Conservation (phyloP, 2,888 invertebrate species). For the Syrphus vitripennis region DNA sequence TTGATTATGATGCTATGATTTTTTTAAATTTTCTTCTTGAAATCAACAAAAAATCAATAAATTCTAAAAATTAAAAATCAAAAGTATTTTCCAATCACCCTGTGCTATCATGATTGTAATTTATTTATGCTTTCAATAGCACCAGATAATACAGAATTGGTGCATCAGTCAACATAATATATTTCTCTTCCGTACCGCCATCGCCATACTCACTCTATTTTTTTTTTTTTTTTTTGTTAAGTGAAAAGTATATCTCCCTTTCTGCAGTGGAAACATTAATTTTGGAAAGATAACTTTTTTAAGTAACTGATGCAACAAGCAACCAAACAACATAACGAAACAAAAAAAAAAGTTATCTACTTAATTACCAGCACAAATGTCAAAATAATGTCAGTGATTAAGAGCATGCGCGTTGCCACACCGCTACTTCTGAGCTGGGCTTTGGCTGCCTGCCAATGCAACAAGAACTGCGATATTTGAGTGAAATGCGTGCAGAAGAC, state of each 20-base stretch:
- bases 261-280: slow-evolving; percentile 44
- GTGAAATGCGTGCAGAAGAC: slow-evolving; percentile 59
- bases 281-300: slow-evolving; percentile 57
- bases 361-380: slow-evolving; percentile 69
- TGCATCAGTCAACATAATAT: not conserved
- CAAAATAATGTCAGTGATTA: slow-evolving; percentile 72
- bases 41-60: not conserved
- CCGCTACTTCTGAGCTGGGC: not conserved
- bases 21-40: not conserved
- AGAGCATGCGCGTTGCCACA: slow-evolving; percentile 56
- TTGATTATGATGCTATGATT: too few relatives aligned
- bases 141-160: slow-evolving; percentile 34
- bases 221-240: not conserved
- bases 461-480: slow-evolving; percentile 12
- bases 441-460: not conserved
- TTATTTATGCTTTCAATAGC: slow-evolving; percentile 60
- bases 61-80: not conserved
- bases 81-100: not conserved
- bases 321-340: not conserved
- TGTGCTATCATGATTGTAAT: slow-evolving; percentile 27
- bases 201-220: not conserved
- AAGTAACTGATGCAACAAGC: slow-evolving; percentile 22
- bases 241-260: slow-evolving; percentile 37
- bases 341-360: slow-evolving; percentile 52
- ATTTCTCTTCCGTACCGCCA: slow-evolving; percentile 11